Base-by-base conservation (phyloP, 1,140 invertebrate species). In the Scaptomyza montana region DNA sequence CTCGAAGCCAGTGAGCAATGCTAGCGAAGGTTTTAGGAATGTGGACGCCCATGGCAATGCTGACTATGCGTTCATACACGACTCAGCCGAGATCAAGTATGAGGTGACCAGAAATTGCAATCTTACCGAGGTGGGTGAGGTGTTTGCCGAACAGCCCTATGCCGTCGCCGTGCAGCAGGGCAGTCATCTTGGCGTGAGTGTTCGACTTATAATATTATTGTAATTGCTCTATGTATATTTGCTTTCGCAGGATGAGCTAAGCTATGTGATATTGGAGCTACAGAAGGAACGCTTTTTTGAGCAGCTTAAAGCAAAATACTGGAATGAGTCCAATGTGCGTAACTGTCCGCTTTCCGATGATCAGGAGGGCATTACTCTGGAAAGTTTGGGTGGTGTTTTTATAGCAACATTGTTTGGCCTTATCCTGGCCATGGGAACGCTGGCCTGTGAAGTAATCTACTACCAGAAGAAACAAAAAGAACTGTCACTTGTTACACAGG, bases 21-120 rank as follows among this genome's bases (percentile, higher is more conserved):
- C 94, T 1, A 86, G 93, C n/a, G 95, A 95, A 69, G 97, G 97
- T 0, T 97, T 97, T 79, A 91, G 93, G 70, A 96, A 95, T 92
- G 96, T 96, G 2, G 93, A 95, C 62, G 95, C 95, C 13, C 96
- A 95, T 78, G 94, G 95, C 49, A 95, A 97, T 72, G 96, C 96
- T 0, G 96, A 97, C 80, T 98, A 97, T 82, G 97, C 97, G 0
- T 97, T 98, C 79, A 97, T 98, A 78, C 97, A 98, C 80, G 97
- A 98, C 90, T 96, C 97, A 0, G 94, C 96, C 21, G 95, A 96
- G 92, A 96, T 98, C 8, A 95, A 95, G 90, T 98, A 98, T 87
- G 95, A 96, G 91, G 95, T 97, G 6, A 96, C 95, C 21, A 93
- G 93, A 16, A 97, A 97, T 84, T 98, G 97, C 84, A 97, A 97